Evolutionary conservation across 2,797 vertebrate genomes (phyloP), one percentile per base, ranked within the genome.

Genomic region (Euphonia xanthogaster): DNA sequence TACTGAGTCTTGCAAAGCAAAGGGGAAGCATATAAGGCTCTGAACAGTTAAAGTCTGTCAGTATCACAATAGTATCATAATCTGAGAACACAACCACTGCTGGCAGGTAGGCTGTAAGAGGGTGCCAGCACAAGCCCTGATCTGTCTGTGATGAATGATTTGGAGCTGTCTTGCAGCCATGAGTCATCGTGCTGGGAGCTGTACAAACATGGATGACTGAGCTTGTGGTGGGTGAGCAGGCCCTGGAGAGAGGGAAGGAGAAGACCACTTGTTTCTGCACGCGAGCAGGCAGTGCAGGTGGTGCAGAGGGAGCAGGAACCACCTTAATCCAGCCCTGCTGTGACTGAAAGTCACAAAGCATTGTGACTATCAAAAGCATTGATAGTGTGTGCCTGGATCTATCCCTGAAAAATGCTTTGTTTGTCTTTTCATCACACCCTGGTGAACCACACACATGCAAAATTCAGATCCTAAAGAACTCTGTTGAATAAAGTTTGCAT

Each of bases 171-270:
- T 79, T 0, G 0, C 45, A 73, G 20, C 63, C 24, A 1, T 94
- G 93, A 97, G 60, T 96, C 93, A 96, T 3, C 1, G 4, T 82
- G 63, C 80, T 88, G 45, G 67, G 92, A 90, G 20, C 53, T 48
- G 76, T 14, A 73, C 44, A 60, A 94, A 60, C 90, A 85, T 60
- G 78, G 71, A 71, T 92, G 63, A 87, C 31, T 57, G 0, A 0
- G 60, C 25, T 17, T 24, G 55, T 1, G 5, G 31, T 70, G 60
- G 70, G 55, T 66, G 63, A 57, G 33, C 12, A 22, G 67, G 55
- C 79, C 53, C 47, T 83, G 89, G 39, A 77, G 76, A 47, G 57
- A 84, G 44, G 70, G 65, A 75, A 37, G 45, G 48, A 77, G 61
- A 14, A 1, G 10, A 80, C 7, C 28, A 1, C 45, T 66, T 5